These are phyloP conservation scores for Idaea straminata DNA, from an alignment of 2,888 invertebrate genomes.

Conservation along the genomic window DNA sequence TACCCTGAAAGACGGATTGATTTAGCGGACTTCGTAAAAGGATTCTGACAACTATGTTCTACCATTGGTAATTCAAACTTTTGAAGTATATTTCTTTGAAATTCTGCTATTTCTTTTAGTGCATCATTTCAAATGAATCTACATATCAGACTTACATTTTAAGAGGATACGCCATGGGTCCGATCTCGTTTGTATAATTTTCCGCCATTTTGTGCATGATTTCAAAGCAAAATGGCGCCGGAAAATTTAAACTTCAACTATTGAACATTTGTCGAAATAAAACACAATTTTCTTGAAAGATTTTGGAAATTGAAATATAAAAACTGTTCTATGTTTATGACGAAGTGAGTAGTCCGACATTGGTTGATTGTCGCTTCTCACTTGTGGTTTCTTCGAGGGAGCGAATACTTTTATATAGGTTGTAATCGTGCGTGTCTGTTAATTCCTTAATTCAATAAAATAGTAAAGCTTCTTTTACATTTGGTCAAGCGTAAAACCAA, in stretches of 20 bases:
- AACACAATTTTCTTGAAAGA: too few species aligned
- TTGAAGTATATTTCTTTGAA: too few species aligned
- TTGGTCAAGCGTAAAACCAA: slow-evolving; percentile 68
- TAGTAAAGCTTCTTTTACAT: slow-evolving; percentile 72
- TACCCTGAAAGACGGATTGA: slow-evolving; percentile 45
- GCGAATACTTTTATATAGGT: slow-evolving; percentile 63
- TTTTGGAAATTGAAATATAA: not conserved
- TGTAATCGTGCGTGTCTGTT: slow-evolving; percentile 69
- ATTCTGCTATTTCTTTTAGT: too few species aligned
- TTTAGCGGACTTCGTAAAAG: too few species aligned
- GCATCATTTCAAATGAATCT: too few species aligned
- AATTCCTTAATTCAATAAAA: slow-evolving; percentile 81
- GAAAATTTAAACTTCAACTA: slow-evolving; percentile 29
- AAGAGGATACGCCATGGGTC: slow-evolving; percentile 67
- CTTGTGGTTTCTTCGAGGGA: slow-evolving; percentile 49
- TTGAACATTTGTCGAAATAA: slow-evolving; percentile 42
- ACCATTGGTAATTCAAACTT: not conserved
- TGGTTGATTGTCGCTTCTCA: slow-evolving; percentile 72
- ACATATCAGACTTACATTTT: slow-evolving; percentile 61
- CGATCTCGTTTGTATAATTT: slow-evolving; percentile 62
- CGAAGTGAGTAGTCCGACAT: slow-evolving; percentile 80
- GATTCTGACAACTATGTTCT: not conserved
- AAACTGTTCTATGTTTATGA: slow-evolving; percentile 43
- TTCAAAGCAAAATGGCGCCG: slow-evolving; percentile 52
- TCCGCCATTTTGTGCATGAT: slow-evolving; percentile 63